Conservation (phyloP, 1,140 invertebrate species). For the Agrypnia vestita region DNA sequence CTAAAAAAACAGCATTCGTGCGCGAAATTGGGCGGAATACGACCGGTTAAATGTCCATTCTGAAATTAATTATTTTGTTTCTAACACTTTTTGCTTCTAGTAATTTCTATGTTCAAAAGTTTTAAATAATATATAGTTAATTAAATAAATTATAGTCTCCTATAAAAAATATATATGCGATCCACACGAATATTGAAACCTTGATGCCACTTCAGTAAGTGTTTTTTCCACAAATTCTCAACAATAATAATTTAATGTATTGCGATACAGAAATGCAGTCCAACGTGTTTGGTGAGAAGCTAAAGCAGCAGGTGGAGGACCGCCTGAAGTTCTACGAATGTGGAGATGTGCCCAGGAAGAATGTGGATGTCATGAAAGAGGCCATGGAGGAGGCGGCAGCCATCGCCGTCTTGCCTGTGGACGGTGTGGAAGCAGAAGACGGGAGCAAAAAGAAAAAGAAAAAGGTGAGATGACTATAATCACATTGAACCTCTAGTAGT, state of each 20-base stretch:
- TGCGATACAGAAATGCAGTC: constrained; percentile 83
- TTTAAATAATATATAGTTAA: too few species aligned
- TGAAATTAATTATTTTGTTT: too few species aligned
- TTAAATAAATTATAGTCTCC: too few species aligned
- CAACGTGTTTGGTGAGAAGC: constrained; percentile 92
- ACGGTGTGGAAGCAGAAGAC: constrained; percentile 73
- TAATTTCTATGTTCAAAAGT: too few species aligned
- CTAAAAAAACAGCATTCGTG: too few species aligned
- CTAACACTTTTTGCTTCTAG: too few species aligned
- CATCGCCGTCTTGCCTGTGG: constrained; percentile 65
- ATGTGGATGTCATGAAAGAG: constrained; percentile 97
- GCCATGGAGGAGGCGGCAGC: constrained; percentile 83
- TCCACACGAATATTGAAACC: too few species aligned
- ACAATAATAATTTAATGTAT: constrained; percentile 10
- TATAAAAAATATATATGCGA: too few species aligned
- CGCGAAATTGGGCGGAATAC: too few species aligned
- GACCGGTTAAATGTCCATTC: too few species aligned
- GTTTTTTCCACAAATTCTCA: neutral
- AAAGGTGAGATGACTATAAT: constrained; percentile 60
- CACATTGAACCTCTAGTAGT: neutral
- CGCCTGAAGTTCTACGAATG: constrained; percentile 96
- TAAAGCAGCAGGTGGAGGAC: constrained; percentile 97
- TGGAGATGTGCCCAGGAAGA: constrained; percentile 95
- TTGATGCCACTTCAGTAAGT: neutral
- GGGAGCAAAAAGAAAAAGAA: constrained; percentile 65